Evolutionary conservation across 2,113 vertebrate species (phyloP).

Genomic region (Cromileptes altivelis): DNA sequence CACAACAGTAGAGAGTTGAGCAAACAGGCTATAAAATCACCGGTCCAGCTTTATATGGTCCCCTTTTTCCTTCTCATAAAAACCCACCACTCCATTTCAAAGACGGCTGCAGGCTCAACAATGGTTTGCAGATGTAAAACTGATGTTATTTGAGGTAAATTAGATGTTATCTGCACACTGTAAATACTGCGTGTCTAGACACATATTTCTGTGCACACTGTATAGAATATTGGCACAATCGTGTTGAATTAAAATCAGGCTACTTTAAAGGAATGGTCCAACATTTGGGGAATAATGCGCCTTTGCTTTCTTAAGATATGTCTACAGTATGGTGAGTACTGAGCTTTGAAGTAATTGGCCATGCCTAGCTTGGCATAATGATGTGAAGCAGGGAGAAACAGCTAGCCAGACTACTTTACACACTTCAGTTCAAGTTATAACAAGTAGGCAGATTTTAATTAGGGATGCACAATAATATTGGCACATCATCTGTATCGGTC

Average conservation of each 20-base stretch:
- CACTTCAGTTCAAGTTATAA: no score
- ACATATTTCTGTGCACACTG: conserved; percentile 26
- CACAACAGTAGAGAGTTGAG: conserved; percentile 66
- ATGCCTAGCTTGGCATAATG: no score
- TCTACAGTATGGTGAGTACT: no score
- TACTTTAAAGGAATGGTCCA: background rate
- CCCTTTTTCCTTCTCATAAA: conserved; percentile 68
- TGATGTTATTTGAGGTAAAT: conserved; percentile 44
- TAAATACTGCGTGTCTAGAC: conserved; percentile 76
- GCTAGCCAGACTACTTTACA: no score
- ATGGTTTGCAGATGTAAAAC: conserved; percentile 77
- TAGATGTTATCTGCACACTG: conserved; percentile 58
- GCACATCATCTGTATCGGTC: no score
- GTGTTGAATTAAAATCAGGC: background rate
- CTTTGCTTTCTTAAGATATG: background rate
- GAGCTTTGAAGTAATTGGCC: no score
- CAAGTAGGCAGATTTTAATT: no score
- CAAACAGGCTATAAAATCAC: conserved; percentile 71
- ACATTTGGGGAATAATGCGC: background rate
- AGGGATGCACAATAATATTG: no score
- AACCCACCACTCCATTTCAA: conserved; percentile 66
- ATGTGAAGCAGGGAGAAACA: no score
- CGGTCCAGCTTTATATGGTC: conserved; percentile 51
- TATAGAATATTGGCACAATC: background rate
- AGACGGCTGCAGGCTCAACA: conserved; percentile 62